Evolutionary conservation across 1,140 invertebrate genomes (phyloP).

Genomic region (Fopius arisanus): DNA sequence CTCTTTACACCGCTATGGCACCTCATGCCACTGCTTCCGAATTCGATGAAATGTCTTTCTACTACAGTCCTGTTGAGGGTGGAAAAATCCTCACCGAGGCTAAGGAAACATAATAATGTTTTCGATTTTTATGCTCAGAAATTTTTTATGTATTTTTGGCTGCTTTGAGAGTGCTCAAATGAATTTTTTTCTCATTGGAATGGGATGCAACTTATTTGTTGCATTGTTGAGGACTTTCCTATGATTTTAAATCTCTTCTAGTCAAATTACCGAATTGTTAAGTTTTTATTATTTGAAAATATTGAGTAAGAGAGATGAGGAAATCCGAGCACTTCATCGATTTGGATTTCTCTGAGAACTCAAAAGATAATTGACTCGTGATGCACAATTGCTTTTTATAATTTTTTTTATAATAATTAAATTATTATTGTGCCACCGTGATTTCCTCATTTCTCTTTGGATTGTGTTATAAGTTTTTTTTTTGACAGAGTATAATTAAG

Average conservation of each 20-base stretch:
- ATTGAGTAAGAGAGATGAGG: background rate
- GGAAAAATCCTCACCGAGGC: constrained; percentile 68
- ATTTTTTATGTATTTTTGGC: constrained; percentile 31
- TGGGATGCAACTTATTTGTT: background rate
- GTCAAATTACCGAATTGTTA: constrained; percentile 19
- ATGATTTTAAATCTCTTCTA: constrained; percentile 15
- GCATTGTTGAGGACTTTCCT: constrained; percentile 3
- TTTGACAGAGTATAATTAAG: constrained; percentile 6
- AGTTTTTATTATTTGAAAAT: constrained; percentile 9
- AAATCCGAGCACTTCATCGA: background rate
- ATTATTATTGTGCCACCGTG: background rate
- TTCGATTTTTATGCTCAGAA: background rate
- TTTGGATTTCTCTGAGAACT: background rate
- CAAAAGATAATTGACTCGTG: background rate
- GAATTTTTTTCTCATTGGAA: background rate
- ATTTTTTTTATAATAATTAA: background rate
- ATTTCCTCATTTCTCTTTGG: background rate
- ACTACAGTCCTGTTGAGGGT: constrained; percentile 83
- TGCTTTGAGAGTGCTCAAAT: constrained; percentile 12
- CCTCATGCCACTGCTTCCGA: constrained; percentile 84
- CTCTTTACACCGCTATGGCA: constrained; percentile 82
- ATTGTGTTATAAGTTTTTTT: constrained; percentile 2
- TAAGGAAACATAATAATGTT: constrained; percentile 49
- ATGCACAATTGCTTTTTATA: too few species aligned
- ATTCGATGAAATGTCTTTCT: constrained; percentile 86